Conservation (phyloP, 2,797 vertebrate genomes). For the Pangasius krempfi region DNA sequence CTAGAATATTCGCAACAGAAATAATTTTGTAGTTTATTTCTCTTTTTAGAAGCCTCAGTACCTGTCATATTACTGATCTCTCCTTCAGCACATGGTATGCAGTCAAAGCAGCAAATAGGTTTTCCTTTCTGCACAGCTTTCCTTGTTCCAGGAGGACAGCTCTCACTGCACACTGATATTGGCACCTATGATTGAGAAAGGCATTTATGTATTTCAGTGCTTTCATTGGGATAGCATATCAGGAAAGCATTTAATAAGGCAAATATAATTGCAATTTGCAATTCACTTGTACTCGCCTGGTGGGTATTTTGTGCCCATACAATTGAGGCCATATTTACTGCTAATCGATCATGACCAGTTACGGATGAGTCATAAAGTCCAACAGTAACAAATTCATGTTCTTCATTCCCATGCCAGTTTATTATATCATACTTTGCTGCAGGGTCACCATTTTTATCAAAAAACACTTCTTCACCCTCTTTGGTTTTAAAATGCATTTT, state of each 20-base stretch:
- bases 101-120: slow-evolving; percentile 57
- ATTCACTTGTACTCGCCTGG: slow-evolving; percentile 53
- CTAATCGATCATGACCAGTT: slow-evolving; percentile 58
- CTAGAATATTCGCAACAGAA: background rate
- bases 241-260: background rate
- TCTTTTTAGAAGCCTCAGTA: slow-evolving; percentile 1
- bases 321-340: slow-evolving; percentile 60
- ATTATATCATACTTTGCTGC: slow-evolving; percentile 75
- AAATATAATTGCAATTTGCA: background rate
- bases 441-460: slow-evolving; percentile 73
- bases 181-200: slow-evolving; percentile 54
- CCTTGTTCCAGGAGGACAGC: slow-evolving; percentile 62
- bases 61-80: slow-evolving; percentile 57
- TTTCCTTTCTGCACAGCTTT: slow-evolving; percentile 50
- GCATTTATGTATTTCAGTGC: background rate
- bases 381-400: slow-evolving; percentile 68
- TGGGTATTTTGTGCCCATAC: slow-evolving; percentile 65
- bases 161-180: slow-evolving; percentile 69
- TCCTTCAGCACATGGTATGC: slow-evolving; percentile 57
- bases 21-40: background rate
- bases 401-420: slow-evolving; percentile 71
- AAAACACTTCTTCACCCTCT: slow-evolving; percentile 71
- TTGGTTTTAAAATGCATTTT: slow-evolving; percentile 66
- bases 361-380: slow-evolving; percentile 72
- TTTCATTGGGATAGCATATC: background rate